Evolutionary conservation across 2,888 invertebrate species (phyloP).

Genomic region (Calliphora vomitoria): DNA sequence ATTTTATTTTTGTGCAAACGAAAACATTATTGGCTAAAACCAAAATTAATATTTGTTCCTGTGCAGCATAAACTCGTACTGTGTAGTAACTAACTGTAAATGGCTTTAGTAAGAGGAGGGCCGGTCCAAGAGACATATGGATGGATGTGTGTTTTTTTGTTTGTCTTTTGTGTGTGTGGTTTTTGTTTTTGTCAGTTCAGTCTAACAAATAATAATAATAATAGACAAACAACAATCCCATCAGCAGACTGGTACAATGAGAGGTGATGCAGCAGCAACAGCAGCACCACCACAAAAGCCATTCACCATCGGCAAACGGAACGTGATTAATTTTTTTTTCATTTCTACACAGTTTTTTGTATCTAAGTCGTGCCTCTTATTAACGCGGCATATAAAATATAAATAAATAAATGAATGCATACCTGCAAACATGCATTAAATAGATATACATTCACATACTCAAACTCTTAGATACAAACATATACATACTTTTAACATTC

Average conservation of each 20-base stretch:
- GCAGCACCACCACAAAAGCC: slow-evolving; percentile 51
- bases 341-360: slow-evolving; percentile 19
- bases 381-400: slow-evolving; percentile 41
- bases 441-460: background rate
- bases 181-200: slow-evolving; percentile 15
- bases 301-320: slow-evolving; percentile 63
- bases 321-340: slow-evolving; percentile 70
- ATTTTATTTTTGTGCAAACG: slow-evolving; percentile 24
- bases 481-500: background rate
- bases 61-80: slow-evolving; percentile 9
- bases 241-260: background rate
- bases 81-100: background rate
- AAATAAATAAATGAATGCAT: background rate
- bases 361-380: slow-evolving; percentile 50
- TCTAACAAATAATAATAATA: slow-evolving; percentile 16
- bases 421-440: background rate
- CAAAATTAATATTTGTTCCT: slow-evolving; percentile 39
- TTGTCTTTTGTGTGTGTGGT: background rate
- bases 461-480: background rate
- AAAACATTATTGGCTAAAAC: slow-evolving; percentile 25
- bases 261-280: slow-evolving; percentile 18
- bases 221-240: slow-evolving; percentile 4
- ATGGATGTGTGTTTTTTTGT: background rate
- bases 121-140: background rate
- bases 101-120: slow-evolving; percentile 27